Evolutionary conservation across 2,888 invertebrate species (phyloP), one percentile per base, ranked within the genome.

Genomic region (Parnassius smintheus): DNA sequence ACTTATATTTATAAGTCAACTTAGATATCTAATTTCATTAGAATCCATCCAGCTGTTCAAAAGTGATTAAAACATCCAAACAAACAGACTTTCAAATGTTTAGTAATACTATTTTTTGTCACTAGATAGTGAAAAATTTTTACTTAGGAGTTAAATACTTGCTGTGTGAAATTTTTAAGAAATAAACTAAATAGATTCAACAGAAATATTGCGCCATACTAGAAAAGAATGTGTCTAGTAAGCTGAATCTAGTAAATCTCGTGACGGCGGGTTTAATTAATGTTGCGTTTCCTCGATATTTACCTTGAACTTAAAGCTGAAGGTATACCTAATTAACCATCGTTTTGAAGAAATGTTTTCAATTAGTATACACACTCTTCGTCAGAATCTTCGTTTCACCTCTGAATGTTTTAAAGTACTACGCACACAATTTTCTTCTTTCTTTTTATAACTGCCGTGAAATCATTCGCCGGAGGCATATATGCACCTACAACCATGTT

Each of bases 241-340:
- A 11, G 13, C 49, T 42, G 54, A 54, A 54, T 42, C 18, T 18
- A 54, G 10, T 2, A 11, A 42, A 56, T 45, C 55, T 22, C 45
- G 18, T 2, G 44, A n/a, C 18, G 44, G 46, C 55, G 11, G 11
- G 11, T 13, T 56, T 22, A 56, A 56, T 56, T 46, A 56, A 56
- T 56, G 25, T 45, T 56, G 55, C 22, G 25, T 42, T 13, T 10
- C 18, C 22, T 56, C 13, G 2, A 46, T 25, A 46, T 56, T 56
- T 56, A 56, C 55, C n/a, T 56, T 10, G 0, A 54, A 42, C 2
- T 3, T 25, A 22, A 46, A 22, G 46, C 1, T 22, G 10, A 4
- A 11, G 18, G 12, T n/a, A 56, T n/a, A 55, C 2, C n/a, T n/a
- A 45, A n/a, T 46, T 4, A 1, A n/a, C 12, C 7, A 41, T 11